Evolutionary conservation across 2,113 vertebrate genomes (phyloP).

Genomic region (Onychorhynchus coronatus): DNA sequence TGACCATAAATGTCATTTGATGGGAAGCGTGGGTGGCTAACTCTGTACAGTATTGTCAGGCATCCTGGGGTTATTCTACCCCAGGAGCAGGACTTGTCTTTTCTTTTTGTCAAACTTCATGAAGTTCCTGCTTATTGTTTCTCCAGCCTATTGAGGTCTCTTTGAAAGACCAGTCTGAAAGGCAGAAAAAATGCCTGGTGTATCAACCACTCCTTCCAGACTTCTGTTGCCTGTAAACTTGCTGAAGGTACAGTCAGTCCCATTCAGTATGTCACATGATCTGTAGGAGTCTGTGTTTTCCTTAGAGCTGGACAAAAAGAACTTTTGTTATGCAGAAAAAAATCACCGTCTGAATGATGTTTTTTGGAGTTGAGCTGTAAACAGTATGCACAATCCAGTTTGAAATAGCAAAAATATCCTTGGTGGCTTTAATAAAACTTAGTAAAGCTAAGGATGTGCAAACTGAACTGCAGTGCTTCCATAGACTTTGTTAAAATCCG

Average conservation of each 20-base stretch:
- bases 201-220: not conserved
- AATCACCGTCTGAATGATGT: conserved; percentile 9
- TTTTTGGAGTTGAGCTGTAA: conserved; percentile 9
- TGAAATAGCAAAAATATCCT: conserved; percentile 51
- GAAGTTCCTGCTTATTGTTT: not conserved
- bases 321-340: conserved; percentile 5
- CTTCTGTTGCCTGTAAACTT: not conserved
- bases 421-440: conserved; percentile 14
- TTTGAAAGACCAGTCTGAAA: not conserved
- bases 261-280: not conserved
- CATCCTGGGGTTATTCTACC: not conserved
- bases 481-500: conserved; percentile 11
- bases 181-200: not conserved
- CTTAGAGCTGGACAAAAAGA: conserved; percentile 22
- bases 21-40: not conserved
- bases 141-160: not conserved
- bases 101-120: not conserved
- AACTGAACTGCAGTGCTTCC: not conserved
- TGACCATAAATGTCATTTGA: not conserved
- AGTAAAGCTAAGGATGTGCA: conserved; percentile 5
- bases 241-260: not conserved
- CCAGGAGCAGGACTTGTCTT: not conserved
- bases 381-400: not conserved
- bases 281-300: conserved; percentile 28
- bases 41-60: not conserved